Evolutionary conservation across 2,113 vertebrate species (phyloP), one percentile per base, ranked within the genome.

Genomic region (Taxidea taxus): DNA sequence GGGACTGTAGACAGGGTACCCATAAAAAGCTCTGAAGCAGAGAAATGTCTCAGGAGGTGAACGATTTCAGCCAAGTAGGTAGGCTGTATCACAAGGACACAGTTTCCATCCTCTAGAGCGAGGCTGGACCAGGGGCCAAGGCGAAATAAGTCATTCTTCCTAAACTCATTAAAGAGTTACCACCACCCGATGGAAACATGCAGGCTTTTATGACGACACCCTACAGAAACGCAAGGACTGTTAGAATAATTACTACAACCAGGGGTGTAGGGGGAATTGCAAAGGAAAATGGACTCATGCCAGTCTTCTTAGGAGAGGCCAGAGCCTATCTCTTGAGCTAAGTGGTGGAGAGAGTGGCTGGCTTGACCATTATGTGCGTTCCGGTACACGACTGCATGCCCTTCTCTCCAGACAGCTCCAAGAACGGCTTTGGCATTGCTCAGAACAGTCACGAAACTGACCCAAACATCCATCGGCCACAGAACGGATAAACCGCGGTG

Each of bases 211-310:
- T 37, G 5, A n/a, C 12, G 10, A 64, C 83, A 42, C 42, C 39
- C 51, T 20, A 72, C 58, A 66, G 39, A 66, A 77, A 51, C 29
- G 44, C 29, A 75, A 74, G 7, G 66, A 47, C 27, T 54, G 11
- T 7, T 34, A 3, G 42, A 9, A 34, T 29, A 70, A 14, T 37
- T 58, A 49, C 42, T 72, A 31, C 15, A 58, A 25, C 4, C 14
- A 0, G 39, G 42, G 15, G 25, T 1, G n/a, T n/a, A 5, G 51
- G 54, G 15, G 34, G 31, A 56, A 14, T 1, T 0, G 2, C 27
- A 39, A 37, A 2, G 49, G 78, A 62, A 60, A 60, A 70, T 0
- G 21, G 47, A 47, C 31, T 49, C 1, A 23, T 4, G 12, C 3
- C n/a, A 7, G 20, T 51, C 83, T 60, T 74, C 75, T 25, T 62